Base-by-base conservation (phyloP, 2,888 invertebrate genomes). In the Tachystola acroxantha region DNA sequence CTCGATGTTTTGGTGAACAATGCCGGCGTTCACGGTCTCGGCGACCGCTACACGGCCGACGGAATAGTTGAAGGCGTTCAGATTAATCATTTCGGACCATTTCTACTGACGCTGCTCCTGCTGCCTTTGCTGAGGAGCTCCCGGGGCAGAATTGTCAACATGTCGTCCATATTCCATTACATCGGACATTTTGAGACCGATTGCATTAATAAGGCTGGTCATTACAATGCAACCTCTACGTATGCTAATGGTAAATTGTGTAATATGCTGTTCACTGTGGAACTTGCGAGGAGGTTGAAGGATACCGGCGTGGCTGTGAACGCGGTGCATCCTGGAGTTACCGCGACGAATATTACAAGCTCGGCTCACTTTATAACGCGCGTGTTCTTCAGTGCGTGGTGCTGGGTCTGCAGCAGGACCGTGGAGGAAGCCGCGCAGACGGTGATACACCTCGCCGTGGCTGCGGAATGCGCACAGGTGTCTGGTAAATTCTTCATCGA, bases 281-380 rank as follows among this genome's bases (percentile, higher is more conserved):
- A 72, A 38, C 47, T 75, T 9, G 60, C 69, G 0, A 53, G 57
- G 20, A 50, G 57, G 25, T 41, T 70, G 6, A 32, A 48, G 16
- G 64, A 55, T 19, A 49, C 56, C 26, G 90, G 89, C 12, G 89
- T 94, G 0, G 92, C 91, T 0, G 93, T 89, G 0, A 94, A 94
- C 61, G 93, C 91, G 46, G 75, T 94, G 31, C 94, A 95, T 78
- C 95, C 95, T 0, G 95, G 95, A 11, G 88, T 93, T 76, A 91
- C 94, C 40, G 90, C 90, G 64, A 91, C 91, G 0, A 92, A 92
- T 29, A 92, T 93, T 32, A 2, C 24, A 4, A 2, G 3, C n/a
- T 4, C 2, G n/a, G 2, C 24, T 7, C n/a, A 7, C n/a, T 24
- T 6, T 9, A 3, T 43, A 2, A 3, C 13, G n/a, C 30, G 32